Base-by-base conservation (phyloP, 2,797 vertebrate species). In the Brotula barbata region DNA sequence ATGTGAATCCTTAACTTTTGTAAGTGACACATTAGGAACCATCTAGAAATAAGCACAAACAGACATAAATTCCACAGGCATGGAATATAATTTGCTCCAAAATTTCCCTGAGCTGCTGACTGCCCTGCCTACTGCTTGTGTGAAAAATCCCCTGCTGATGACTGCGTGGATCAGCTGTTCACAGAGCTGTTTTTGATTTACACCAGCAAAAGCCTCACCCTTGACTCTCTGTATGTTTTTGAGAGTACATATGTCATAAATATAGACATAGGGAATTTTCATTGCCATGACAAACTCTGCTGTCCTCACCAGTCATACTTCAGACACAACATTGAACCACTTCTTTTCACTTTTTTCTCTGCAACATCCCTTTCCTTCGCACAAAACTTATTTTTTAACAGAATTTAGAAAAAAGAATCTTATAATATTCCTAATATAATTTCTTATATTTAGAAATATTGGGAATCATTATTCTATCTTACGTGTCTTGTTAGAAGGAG, bases 131-230 rank as follows among this genome's bases (percentile, higher is more conserved):
- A 41, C 52, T 61, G 45, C 60, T 62, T 70, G 65, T 71, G 58
- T 36, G 58, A 73, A 60, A 78, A 83, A 62, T 48, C 64, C 73
- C 75, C 78, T 75, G 55, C 69, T 70, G 77, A 73, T 75, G 49
- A 58, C 45, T 49, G 52, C 66, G 66, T 73, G 28, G 46, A 75
- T 80, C 77, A 77, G 71, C 66, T 78, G 67, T 69, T 76, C 36
- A 47, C 42, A 46, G 44, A 41, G 52, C 22, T 62, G n/a, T 33
- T 33, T 33, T 15, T 19, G 12, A 42, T 23, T 34, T 10, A 28
- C 1, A 9, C 15, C 53, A 36, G 9, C 41, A 23, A 7, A 28
- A 37, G 5, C 17, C 3, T 25, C 7, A 50, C 16, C 16, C 5
- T 64, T n/a, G 36, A 58, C 15, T 21, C 10, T 21, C 1, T 41